phyloP scores from a whole-genome alignment of 2,888 invertebrate species.

The Pyralis farinalis region DNA sequence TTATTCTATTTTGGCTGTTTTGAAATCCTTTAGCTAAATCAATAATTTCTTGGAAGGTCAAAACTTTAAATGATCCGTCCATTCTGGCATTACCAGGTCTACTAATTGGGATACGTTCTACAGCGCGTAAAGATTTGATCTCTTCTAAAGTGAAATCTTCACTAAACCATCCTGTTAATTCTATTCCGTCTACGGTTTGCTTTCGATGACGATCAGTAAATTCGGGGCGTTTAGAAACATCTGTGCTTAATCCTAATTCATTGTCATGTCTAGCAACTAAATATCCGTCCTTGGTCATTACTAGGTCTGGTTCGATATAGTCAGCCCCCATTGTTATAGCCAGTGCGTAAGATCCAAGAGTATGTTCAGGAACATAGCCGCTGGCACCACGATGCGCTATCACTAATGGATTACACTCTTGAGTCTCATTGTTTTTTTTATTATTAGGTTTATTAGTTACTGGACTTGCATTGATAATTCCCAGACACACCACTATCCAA shows the following conservation, averaged over 20 bases:
- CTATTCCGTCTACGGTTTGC: slow-evolving; percentile 47
- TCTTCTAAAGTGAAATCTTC: slow-evolving; percentile 69
- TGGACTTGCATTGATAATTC: background rate
- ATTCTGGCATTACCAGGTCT: slow-evolving; percentile 63
- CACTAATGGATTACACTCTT: slow-evolving; percentile 43
- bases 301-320: slow-evolving; percentile 68
- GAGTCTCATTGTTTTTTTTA: background rate
- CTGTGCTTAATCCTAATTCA: slow-evolving; percentile 53
- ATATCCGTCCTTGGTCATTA: slow-evolving; percentile 61
- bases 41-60: slow-evolving; percentile 65
- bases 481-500: no score
- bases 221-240: slow-evolving; percentile 48
- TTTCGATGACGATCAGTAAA: slow-evolving; percentile 48
- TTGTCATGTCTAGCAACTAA: slow-evolving; percentile 66
- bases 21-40: slow-evolving; percentile 56
- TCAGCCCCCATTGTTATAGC: slow-evolving; percentile 67
- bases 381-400: slow-evolving; percentile 68
- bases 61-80: slow-evolving; percentile 50
- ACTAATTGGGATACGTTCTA: slow-evolving; percentile 52
- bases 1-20: slow-evolving; percentile 47
- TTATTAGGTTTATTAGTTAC: background rate
- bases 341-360: slow-evolving; percentile 63
- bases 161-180: slow-evolving; percentile 59
- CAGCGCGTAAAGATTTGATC: slow-evolving; percentile 54
- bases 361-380: slow-evolving; percentile 70